Evolutionary conservation across 1,140 invertebrate genomes (phyloP).

Genomic region (Drosophila prosaltans): DNA sequence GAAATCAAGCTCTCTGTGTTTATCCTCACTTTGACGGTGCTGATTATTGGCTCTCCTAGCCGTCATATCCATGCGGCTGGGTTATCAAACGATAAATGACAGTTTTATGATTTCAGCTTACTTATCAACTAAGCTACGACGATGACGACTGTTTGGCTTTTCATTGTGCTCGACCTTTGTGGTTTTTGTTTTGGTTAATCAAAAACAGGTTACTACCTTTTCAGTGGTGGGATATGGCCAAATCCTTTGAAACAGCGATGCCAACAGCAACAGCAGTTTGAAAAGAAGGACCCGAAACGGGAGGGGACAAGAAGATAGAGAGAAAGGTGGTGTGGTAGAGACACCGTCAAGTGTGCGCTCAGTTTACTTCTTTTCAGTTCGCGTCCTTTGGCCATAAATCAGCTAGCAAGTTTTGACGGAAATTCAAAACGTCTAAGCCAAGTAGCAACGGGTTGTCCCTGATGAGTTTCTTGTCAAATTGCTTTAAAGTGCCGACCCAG

Average conservation of each 20-base stretch:
- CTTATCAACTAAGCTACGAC: conserved; percentile 32
- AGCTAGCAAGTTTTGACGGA: conserved; percentile 72
- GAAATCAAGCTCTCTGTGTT: background rate
- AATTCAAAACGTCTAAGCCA: conserved; percentile 53
- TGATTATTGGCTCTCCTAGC: conserved; percentile 3
- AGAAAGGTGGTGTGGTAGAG: background rate
- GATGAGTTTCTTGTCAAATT: conserved; percentile 12
- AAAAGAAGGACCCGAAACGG: conserved; percentile 43
- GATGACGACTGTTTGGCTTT: conserved; percentile 14
- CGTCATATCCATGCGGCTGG: conserved; percentile 10
- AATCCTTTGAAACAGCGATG: conserved; percentile 54
- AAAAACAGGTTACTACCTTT: conserved; percentile 66
- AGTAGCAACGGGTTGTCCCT: conserved; percentile 10
- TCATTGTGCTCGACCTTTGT: conserved; percentile 39
- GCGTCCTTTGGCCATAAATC: conserved; percentile 68
- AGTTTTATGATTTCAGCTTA: conserved; percentile 55
- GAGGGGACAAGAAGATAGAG: background rate
- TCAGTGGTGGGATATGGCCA: conserved; percentile 27
- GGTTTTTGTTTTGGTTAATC: conserved; percentile 42
- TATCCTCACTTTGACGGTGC: background rate
- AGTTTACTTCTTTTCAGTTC: conserved; percentile 41
- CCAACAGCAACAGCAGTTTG: conserved; percentile 24
- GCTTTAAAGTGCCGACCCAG: conserved; percentile 24
- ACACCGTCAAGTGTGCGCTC: conserved; percentile 43
- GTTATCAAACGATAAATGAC: conserved; percentile 55